A percentile compares a stretch with the other conserved stretches of the same genome.
Evolutionary conservation across 2,797 vertebrate genomes (phyloP).

Genomic region (Columba guinea): DNA sequence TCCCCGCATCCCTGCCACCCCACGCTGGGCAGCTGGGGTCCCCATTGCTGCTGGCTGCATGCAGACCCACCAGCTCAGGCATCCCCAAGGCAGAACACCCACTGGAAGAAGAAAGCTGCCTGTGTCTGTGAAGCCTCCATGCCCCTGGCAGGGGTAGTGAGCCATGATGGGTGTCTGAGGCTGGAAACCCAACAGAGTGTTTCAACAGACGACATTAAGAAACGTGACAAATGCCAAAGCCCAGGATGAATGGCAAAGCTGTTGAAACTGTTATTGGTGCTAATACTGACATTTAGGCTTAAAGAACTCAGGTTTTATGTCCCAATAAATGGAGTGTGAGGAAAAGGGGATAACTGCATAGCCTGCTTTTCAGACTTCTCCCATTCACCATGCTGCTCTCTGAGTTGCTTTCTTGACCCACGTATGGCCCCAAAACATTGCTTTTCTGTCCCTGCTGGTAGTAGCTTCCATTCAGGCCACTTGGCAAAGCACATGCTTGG

Average conservation of each 20-base stretch:
- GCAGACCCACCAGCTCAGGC: neutral
- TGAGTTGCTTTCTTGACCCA: neutral
- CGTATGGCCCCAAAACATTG: neutral
- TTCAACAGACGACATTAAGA: neutral
- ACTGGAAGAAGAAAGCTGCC: accelerated
- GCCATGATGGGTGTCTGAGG: neutral
- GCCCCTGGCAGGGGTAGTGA: neutral
- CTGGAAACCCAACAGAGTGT: neutral
- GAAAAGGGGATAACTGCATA: neutral
- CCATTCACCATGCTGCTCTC: neutral
- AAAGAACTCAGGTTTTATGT: neutral
- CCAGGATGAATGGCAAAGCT: neutral
- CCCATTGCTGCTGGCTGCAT: neutral
- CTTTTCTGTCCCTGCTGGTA: neutral
- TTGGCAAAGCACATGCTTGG: neutral
- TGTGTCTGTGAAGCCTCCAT: accelerated
- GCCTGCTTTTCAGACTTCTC: neutral
- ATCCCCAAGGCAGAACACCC: neutral
- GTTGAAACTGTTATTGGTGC: neutral
- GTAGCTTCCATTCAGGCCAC: neutral
- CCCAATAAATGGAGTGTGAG: neutral
- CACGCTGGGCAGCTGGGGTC: accelerated
- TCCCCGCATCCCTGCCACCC: neutral
- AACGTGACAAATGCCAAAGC: neutral
- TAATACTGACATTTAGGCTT: neutral